Evolutionary conservation across 2,888 invertebrate genomes (phyloP), one percentile per base, ranked within the genome.

Genomic region (Andrena bucephala): DNA sequence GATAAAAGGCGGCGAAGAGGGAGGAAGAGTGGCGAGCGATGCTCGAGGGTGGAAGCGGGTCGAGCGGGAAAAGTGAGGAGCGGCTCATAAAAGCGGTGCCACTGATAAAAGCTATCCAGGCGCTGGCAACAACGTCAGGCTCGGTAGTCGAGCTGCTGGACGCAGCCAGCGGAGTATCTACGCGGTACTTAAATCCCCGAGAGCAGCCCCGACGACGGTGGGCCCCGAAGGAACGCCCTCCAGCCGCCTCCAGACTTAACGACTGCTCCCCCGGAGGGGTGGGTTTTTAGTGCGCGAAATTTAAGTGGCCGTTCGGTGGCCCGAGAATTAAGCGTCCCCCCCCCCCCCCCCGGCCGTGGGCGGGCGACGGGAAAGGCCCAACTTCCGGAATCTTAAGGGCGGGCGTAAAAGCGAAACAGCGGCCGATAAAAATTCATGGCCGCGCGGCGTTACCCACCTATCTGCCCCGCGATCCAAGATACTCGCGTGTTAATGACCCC

Each of bases 11-110:
- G 50, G 42, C 16, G 36, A n/a, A 50, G 20, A 6, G 62, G 27
- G 60, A 36, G 42, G 33, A 27, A 59, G 60, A 33, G 29, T 24
- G 24, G 31, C 54, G 20, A 42, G 42, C 13, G 50, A 50, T 33
- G 42, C 57, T 57, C 6, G 42, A 65, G 65, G 31, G 42, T 42
- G 54, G 71, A 31, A 50, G 70, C 27, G n/a, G 20, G 54, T 68
- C 63, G 60, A 33, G 60, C 48, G 48, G 54, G 68, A 66, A 13
- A 71, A 42, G 72, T 54, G 70, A 62, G 57, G 42, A 82, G 84
- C 77, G 81, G 76, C 86, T 92, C 91, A 79, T 91, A 92, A 92
- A 92, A 92, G 91, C 90, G 89, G 88, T 90, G 88, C 89, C 90
- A 88, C 89, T 89, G 90, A 91, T 92, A 92, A 93, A 92, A 92